These are phyloP conservation scores for Vireo altiloquus DNA, from an alignment of 2,113 vertebrate species.

Conservation along the genomic window DNA sequence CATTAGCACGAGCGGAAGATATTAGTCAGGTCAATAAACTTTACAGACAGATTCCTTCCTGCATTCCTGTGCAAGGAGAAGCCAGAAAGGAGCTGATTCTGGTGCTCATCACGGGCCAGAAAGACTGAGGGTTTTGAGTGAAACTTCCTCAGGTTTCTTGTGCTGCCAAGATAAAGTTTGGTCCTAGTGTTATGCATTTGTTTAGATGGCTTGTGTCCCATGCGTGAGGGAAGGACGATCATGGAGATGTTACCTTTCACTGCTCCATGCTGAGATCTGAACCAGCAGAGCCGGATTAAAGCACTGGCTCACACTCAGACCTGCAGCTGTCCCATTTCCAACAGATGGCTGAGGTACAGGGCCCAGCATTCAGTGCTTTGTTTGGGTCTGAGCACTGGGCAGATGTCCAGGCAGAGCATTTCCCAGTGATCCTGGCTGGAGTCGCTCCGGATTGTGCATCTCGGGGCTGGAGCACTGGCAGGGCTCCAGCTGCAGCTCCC, in stretches of 20 bases:
- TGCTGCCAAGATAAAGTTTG: neutral
- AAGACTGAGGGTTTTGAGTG: neutral
- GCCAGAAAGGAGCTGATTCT: neutral
- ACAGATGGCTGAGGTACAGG: neutral
- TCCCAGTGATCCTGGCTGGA: neutral
- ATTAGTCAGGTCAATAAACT: neutral
- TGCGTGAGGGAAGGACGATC: rapidly evolving
- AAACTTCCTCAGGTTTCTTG: neutral
- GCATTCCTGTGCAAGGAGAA: neutral
- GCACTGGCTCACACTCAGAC: neutral
- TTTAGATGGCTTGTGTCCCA: neutral
- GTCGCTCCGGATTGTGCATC: neutral
- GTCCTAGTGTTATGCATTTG: rapidly evolving
- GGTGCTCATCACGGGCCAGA: neutral
- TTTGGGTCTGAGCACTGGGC: conserved; percentile 32
- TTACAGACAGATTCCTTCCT: conserved; percentile 9
- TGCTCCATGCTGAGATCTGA: neutral
- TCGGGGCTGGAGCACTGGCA: neutral
- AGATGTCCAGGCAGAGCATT: neutral
- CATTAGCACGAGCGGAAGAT: neutral
- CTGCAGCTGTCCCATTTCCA: neutral
- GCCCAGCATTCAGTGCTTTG: neutral
- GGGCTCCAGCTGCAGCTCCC: neutral
- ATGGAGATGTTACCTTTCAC: neutral
- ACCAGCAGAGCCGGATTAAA: neutral